phyloP scores from a whole-genome alignment of 2,797 vertebrate species.

The Ispidina picta region DNA sequence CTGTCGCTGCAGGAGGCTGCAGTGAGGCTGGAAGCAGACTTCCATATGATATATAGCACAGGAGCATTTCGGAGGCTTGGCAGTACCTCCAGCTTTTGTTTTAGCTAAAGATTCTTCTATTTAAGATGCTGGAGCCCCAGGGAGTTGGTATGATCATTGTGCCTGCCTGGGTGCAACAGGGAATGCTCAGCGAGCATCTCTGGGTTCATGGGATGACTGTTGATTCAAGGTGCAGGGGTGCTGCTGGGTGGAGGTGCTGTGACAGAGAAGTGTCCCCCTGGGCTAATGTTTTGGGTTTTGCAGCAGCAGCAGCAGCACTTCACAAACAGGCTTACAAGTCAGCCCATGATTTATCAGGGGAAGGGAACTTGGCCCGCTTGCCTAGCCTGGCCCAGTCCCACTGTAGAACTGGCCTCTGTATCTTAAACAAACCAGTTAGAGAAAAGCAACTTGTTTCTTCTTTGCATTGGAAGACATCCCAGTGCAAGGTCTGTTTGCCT shows the following conservation, averaged over 20 bases:
- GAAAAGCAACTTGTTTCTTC: conserved; percentile 9
- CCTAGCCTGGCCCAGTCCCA: background rate
- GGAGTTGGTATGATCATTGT: background rate
- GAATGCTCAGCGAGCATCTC: background rate
- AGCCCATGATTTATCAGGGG: background rate
- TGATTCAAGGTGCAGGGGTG: background rate
- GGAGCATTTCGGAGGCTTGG: background rate
- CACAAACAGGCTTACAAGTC: background rate
- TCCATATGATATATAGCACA: background rate
- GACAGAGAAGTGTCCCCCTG: background rate
- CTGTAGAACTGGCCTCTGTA: conserved; percentile 2
- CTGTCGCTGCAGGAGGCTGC: background rate
- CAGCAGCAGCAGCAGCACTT: background rate
- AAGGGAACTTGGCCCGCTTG: background rate
- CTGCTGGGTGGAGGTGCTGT: background rate
- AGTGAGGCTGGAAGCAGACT: background rate
- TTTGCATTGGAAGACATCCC: conserved; percentile 45
- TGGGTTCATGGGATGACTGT: no score
- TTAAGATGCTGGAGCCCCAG: background rate
- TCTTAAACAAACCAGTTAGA: conserved; percentile 38
- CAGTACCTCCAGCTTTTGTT: background rate
- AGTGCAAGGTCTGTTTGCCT: conserved; percentile 5
- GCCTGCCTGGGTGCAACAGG: background rate
- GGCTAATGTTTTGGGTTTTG: background rate
- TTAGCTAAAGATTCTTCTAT: background rate